These are phyloP conservation scores for Gulo gulo DNA, from an alignment of 2,113 vertebrate genomes.

Conservation along the genomic window DNA sequence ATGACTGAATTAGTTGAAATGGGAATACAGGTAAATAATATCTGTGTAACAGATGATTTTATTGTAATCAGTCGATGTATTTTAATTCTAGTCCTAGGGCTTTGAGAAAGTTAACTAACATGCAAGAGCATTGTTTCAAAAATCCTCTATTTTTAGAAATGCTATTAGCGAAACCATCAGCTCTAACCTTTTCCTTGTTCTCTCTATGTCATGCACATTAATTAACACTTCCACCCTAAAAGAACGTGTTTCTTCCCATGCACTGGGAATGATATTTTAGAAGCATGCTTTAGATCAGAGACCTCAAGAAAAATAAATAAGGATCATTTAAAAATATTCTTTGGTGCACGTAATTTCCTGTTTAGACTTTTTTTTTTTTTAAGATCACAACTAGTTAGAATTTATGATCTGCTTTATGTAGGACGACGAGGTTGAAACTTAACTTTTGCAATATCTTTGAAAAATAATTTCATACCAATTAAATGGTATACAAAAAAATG, in stretches of 20 bases:
- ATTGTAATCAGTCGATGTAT: not conserved
- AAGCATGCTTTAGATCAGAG: conserved; percentile 39
- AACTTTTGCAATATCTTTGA: not conserved
- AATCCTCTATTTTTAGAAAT: conserved; percentile 73
- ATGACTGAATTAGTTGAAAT: conserved; percentile 1
- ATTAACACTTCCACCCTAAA: conserved; percentile 72
- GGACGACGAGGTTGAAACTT: not conserved
- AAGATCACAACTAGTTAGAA: not conserved
- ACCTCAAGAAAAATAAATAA: conserved; percentile 48
- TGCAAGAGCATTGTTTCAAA: conserved; percentile 64
- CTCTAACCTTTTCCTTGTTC: conserved; percentile 73
- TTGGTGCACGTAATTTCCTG: not conserved
- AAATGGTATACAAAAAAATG: not conserved
- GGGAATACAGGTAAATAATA: not conserved
- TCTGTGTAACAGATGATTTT: conserved; percentile 19
- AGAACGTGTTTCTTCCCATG: conserved; percentile 64
- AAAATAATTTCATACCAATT: conserved; percentile 23
- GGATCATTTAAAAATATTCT: conserved; percentile 33
- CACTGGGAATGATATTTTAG: conserved; percentile 56
- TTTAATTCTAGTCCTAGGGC: not conserved
- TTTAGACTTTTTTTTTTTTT: not conserved
- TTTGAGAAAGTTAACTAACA: conserved; percentile 60
- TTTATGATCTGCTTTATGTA: not conserved
- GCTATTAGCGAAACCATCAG: conserved; percentile 63
- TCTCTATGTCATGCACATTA: conserved; percentile 65